phyloP scores from a whole-genome alignment of 2,888 invertebrate genomes.

The Orchesella flavescens region DNA sequence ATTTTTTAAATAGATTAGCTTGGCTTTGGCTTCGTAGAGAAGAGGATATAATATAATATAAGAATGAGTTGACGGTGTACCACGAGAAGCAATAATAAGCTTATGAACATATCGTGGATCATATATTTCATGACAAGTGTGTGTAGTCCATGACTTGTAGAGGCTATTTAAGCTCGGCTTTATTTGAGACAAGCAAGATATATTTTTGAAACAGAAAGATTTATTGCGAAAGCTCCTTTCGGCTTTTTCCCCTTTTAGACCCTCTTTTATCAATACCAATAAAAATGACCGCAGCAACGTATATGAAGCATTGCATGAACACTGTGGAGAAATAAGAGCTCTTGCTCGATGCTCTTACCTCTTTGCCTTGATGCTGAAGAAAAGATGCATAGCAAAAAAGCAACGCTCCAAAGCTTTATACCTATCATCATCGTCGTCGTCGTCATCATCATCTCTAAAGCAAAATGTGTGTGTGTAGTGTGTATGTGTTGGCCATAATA shows the following conservation, averaged over 20 bases:
- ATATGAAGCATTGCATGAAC: slow-evolving; percentile 59
- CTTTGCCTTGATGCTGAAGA: too few species aligned
- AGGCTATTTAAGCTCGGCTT: slow-evolving; percentile 27
- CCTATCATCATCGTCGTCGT: slow-evolving; percentile 16
- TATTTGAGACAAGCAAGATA: neutral
- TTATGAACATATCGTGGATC: slow-evolving; percentile 4
- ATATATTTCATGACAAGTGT: neutral
- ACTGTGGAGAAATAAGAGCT: slow-evolving; percentile 59
- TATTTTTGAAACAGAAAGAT: slow-evolving; percentile 56
- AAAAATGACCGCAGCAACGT: slow-evolving; percentile 71
- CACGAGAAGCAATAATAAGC: slow-evolving; percentile 20
- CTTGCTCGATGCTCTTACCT: too few species aligned
- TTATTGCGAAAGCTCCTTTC: slow-evolving; percentile 69
- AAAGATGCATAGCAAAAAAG: neutral
- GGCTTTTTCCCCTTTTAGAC: slow-evolving; percentile 69
- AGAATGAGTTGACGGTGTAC: neutral
- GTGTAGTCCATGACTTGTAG: neutral
- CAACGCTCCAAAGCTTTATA: neutral
- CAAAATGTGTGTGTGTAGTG: too few species aligned
- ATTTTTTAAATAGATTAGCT: neutral
- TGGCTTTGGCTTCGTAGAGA: slow-evolving; percentile 7
- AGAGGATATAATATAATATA: neutral
- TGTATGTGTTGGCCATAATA: slow-evolving; percentile 24
- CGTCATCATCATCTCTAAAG: neutral
- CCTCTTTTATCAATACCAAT: slow-evolving; percentile 72